Percentiles rank a stretch among this genome's conserved stretches.
Evolutionary conservation across 2,888 invertebrate species (phyloP).

Genomic region (Reticulitermes lucifugus): DNA sequence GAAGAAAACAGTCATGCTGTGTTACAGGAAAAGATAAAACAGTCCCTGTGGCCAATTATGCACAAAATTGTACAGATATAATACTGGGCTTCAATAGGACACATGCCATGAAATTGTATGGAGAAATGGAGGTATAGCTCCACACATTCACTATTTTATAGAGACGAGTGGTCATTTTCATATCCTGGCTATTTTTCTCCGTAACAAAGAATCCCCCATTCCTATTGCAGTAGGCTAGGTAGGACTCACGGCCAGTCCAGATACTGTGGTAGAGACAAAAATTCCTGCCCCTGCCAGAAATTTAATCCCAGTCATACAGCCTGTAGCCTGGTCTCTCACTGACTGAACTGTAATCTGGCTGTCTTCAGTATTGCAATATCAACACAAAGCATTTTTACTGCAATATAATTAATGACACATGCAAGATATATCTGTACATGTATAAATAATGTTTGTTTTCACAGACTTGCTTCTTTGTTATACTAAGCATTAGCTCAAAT

Average conservation of each 20-base stretch:
- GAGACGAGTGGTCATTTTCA: too few relatives aligned
- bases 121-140: too few relatives aligned
- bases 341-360: too few relatives aligned
- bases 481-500: background rate
- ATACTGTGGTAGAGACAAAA: background rate
- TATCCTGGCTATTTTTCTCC: background rate
- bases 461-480: background rate
- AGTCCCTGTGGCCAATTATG: too few relatives aligned
- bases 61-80: too few relatives aligned
- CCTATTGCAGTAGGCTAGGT: background rate
- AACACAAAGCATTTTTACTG: conserved; percentile 1
- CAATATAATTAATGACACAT: background rate
- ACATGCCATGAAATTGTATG: too few relatives aligned
- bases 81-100: too few relatives aligned
- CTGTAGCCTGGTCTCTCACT: too few relatives aligned
- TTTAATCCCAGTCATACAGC: background rate
- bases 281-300: background rate
- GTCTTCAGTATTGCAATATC: background rate
- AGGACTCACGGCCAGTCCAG: background rate
- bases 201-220: background rate
- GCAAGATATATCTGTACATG: background rate
- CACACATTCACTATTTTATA: too few relatives aligned
- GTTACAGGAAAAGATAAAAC: too few relatives aligned
- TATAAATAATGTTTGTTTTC: background rate
- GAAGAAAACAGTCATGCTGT: too few relatives aligned